These are phyloP conservation scores for Chloroclysta siterata DNA, from an alignment of 2,888 invertebrate genomes.

Conservation along the genomic window DNA sequence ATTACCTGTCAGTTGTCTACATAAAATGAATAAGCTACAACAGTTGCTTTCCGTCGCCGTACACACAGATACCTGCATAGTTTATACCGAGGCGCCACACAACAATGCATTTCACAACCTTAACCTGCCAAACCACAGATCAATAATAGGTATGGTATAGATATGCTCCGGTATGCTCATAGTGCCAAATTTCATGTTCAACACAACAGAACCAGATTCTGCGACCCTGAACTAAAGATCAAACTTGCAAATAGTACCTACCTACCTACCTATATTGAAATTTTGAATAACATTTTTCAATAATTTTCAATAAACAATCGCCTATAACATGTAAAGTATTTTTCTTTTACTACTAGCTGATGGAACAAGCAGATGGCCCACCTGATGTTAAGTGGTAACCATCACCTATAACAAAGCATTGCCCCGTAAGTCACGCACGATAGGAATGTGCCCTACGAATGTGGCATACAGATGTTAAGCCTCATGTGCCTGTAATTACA, in stretches of 20 bases:
- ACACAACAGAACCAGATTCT: conserved; percentile 31
- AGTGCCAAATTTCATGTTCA: conserved; percentile 20
- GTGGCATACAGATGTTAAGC: too few species aligned
- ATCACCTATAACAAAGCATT: too few species aligned
- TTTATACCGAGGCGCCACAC: conserved; percentile 12
- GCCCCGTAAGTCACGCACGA: too few species aligned
- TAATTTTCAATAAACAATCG: neutral
- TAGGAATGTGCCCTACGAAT: too few species aligned
- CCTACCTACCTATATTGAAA: neutral
- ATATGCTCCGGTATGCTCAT: conserved; percentile 1
- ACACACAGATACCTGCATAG: neutral
- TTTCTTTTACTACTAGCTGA: too few species aligned
- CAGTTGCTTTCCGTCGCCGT: neutral
- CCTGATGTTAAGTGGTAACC: too few species aligned
- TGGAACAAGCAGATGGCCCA: too few species aligned
- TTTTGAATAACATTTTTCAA: conserved; percentile 9
- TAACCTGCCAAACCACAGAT: conserved; percentile 32
- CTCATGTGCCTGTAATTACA: too few species aligned
- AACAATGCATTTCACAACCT: conserved; percentile 30
- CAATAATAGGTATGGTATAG: conserved; percentile 9
- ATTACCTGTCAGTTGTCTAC: neutral
- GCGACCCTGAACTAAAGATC: conserved; percentile 36
- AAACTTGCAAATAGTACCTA: conserved; percentile 23
- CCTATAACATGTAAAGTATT: neutral
- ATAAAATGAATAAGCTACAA: neutral